Percentiles rank a stretch among this genome's conserved stretches.
Evolutionary conservation across 2,113 vertebrate species (phyloP).

Genomic region (Tyrannus savana): DNA sequence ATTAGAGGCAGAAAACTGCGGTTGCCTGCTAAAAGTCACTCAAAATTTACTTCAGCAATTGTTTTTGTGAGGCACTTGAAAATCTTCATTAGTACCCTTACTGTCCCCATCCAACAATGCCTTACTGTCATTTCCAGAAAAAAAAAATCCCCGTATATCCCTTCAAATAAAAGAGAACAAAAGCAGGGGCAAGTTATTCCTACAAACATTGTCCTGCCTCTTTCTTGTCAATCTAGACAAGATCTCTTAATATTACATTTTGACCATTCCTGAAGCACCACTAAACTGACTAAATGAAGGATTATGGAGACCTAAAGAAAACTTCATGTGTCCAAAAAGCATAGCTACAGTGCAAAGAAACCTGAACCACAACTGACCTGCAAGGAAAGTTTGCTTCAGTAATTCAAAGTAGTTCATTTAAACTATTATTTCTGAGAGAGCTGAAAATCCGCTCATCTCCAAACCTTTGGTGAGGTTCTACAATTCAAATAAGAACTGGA

Average conservation of each 20-base stretch:
- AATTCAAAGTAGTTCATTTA: not conserved
- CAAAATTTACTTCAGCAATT: not conserved
- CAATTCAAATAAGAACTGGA: not conserved
- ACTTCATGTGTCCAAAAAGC: not conserved
- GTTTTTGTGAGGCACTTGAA: not conserved
- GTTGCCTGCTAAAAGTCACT: not conserved
- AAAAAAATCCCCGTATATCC: not conserved
- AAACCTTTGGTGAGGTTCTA: not conserved
- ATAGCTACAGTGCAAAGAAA: not conserved
- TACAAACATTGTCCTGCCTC: not conserved
- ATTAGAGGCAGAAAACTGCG: not conserved
- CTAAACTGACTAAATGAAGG: not conserved
- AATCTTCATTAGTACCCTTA: not conserved
- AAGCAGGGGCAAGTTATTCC: not conserved
- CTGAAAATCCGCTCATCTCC: not conserved
- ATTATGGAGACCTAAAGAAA: not conserved
- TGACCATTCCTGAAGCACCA: not conserved
- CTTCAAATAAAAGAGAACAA: not conserved
- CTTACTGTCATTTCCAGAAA: not conserved
- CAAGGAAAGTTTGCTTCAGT: not conserved
- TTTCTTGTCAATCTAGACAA: not conserved
- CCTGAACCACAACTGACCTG: not conserved
- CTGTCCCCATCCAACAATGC: not conserved
- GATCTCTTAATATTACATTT: not conserved
- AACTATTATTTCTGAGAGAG: not conserved